phyloP scores from a whole-genome alignment of 2,888 invertebrate species.

The Smittia sp. region DNA sequence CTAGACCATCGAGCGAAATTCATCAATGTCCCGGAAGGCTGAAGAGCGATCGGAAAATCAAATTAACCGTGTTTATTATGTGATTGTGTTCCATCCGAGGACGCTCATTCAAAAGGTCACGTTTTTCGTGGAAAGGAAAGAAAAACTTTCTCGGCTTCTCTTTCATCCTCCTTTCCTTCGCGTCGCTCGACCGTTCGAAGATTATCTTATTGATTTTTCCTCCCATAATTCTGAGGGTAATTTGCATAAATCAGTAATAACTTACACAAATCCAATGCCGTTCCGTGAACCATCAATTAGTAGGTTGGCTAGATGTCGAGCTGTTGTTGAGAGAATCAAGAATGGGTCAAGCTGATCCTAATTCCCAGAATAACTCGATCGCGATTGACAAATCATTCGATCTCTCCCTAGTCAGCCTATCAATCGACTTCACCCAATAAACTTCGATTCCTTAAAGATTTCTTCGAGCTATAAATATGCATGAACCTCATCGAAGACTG shows the following conservation, averaged over 20 bases:
- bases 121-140: slow-evolving; percentile 15
- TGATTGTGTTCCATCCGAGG: slow-evolving; percentile 38
- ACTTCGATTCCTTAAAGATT: slow-evolving; percentile 8
- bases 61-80: slow-evolving; percentile 42
- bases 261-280: slow-evolving; percentile 29
- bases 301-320: too few species aligned
- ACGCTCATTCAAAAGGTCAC: slow-evolving; percentile 39
- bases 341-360: too few species aligned
- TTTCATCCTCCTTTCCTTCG: neutral
- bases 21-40: slow-evolving; percentile 25
- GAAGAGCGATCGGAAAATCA: slow-evolving; percentile 35
- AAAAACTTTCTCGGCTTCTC: neutral
- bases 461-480: slow-evolving; percentile 9
- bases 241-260: slow-evolving; percentile 41
- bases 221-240: slow-evolving; percentile 10
- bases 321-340: too few species aligned
- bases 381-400: too few species aligned
- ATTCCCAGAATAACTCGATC: too few species aligned
- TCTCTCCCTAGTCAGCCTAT: neutral
- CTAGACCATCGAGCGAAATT: slow-evolving; percentile 16
- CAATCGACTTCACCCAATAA: slow-evolving; percentile 22
- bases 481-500: neutral
- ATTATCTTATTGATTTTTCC: slow-evolving; percentile 40
- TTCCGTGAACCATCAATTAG: slow-evolving; percentile 1
- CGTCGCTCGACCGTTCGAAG: slow-evolving; percentile 11